Conservation (phyloP, 37 sponge, comb jelly and placozoan genomes). For the Chondrilla cf. caribensis region DNA sequence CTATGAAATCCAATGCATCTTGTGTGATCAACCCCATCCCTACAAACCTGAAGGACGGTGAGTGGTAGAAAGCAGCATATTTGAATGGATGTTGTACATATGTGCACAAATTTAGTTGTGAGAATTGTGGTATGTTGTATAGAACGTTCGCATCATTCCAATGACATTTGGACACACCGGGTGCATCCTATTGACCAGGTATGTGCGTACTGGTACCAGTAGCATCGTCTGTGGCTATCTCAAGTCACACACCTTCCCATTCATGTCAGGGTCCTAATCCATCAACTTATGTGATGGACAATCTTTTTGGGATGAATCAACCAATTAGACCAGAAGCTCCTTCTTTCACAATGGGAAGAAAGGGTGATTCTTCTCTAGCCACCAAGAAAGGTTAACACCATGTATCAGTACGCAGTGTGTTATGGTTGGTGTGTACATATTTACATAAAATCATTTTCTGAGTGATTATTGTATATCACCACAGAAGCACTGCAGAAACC, state of each 20-base stretch:
- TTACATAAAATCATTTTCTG: too few species aligned
- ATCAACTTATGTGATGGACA: conserved; percentile 22
- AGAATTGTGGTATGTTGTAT: too few species aligned
- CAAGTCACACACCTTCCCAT: too few species aligned
- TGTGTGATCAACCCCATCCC: conserved; percentile 24
- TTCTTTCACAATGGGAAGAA: conserved; percentile 39
- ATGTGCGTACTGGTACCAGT: background rate
- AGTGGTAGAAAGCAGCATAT: background rate
- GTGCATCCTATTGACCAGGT: background rate
- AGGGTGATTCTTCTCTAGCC: background rate
- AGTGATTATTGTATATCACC: too few species aligned
- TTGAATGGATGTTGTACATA: too few species aligned
- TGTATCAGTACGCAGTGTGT: too few species aligned
- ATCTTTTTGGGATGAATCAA: conserved; percentile 35
- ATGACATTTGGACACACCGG: background rate
- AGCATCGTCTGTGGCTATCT: background rate
- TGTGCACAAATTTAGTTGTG: too few species aligned
- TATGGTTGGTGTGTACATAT: too few species aligned
- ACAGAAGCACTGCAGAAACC: conserved; percentile 10
- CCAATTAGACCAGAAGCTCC: conserved; percentile 35
- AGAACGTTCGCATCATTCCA: background rate
- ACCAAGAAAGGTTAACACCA: too few species aligned
- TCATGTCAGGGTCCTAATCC: conserved; percentile 20
- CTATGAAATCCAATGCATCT: background rate
- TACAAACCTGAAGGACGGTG: background rate